A percentile compares a stretch with the other conserved stretches of the same genome.
phyloP scores from a whole-genome alignment of 2,888 invertebrate species.

The Reticulitermes lucifugus region DNA sequence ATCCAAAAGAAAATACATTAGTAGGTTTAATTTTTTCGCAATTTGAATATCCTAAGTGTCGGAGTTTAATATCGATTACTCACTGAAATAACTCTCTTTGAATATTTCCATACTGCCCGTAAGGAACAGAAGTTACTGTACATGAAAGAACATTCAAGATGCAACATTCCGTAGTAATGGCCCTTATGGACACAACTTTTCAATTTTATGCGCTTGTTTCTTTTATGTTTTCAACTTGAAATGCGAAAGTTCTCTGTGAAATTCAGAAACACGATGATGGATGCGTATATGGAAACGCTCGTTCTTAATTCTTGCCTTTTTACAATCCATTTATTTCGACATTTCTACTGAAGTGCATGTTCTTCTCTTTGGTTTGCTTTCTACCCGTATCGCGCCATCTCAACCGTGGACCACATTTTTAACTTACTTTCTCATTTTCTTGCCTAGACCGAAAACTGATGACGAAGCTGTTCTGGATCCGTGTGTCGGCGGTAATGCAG shows the following conservation, averaged over 20 bases:
- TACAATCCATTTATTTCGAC: slow-evolving; percentile 6
- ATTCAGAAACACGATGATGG: neutral
- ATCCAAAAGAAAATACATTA: no score
- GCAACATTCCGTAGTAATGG: no score
- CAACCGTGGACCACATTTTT: neutral
- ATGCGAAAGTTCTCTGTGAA: neutral
- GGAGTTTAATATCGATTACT: no score
- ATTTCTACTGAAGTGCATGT: neutral
- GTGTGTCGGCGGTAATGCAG: neutral
- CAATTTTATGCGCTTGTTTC: neutral
- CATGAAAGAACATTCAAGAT: no score
- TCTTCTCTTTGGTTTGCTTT: neutral
- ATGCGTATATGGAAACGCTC: slow-evolving; percentile 5
- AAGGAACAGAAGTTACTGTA: no score
- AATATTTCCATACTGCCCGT: no score
- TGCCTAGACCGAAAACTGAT: neutral
- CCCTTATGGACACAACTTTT: no score
- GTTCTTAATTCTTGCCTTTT: slow-evolving; percentile 10
- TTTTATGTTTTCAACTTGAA: neutral
- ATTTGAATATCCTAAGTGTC: no score
- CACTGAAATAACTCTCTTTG: no score
- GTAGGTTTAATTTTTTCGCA: no score
- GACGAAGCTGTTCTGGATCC: neutral
- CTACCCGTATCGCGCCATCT: neutral
- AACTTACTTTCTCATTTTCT: slow-evolving; percentile 2